Conservation (phyloP, 2,888 invertebrate species). For the Cryptus armator region DNA sequence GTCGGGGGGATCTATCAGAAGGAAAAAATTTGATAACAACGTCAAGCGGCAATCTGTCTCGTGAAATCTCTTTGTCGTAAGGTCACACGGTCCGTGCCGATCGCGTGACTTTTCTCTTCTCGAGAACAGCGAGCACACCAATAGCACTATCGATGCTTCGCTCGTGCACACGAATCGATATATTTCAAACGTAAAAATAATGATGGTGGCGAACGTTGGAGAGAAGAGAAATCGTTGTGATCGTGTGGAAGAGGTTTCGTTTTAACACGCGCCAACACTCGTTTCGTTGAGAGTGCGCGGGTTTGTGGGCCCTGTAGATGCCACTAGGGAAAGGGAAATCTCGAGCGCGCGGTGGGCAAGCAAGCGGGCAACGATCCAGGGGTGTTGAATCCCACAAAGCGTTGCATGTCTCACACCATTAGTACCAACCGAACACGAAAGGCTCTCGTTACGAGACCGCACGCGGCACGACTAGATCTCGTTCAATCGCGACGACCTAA, state of each 20-base stretch:
- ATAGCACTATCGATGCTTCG: too few species aligned
- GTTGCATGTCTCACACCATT: slow-evolving; percentile 75
- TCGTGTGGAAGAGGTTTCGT: slow-evolving; percentile 36
- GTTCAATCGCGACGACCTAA: slow-evolving; percentile 70
- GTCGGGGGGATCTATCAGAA: too few species aligned
- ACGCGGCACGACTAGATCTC: slow-evolving; percentile 51
- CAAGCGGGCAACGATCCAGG: slow-evolving; percentile 45
- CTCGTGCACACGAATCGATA: not conserved
- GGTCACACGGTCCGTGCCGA: not conserved
- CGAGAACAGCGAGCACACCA: too few species aligned
- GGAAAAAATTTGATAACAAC: slow-evolving; percentile 11
- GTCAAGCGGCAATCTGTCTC: slow-evolving; percentile 30
- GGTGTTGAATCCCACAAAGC: slow-evolving; percentile 74
- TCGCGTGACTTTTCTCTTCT: slow-evolving; percentile 25
- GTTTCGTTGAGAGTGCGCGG: slow-evolving; percentile 27
- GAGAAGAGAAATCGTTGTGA: slow-evolving; percentile 42
- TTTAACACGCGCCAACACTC: slow-evolving; percentile 18
- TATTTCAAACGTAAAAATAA: slow-evolving; percentile 24
- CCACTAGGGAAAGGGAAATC: slow-evolving; percentile 4
- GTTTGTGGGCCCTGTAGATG: not conserved
- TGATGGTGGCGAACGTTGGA: slow-evolving; percentile 13
- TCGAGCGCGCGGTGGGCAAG: slow-evolving; percentile 35
- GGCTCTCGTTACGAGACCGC: slow-evolving; percentile 73
- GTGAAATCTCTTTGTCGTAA: slow-evolving; percentile 33
- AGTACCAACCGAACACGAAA: slow-evolving; percentile 72